These are phyloP conservation scores for Lasioglossum baleicum DNA, from an alignment of 1,140 invertebrate genomes.

Conservation along the genomic window DNA sequence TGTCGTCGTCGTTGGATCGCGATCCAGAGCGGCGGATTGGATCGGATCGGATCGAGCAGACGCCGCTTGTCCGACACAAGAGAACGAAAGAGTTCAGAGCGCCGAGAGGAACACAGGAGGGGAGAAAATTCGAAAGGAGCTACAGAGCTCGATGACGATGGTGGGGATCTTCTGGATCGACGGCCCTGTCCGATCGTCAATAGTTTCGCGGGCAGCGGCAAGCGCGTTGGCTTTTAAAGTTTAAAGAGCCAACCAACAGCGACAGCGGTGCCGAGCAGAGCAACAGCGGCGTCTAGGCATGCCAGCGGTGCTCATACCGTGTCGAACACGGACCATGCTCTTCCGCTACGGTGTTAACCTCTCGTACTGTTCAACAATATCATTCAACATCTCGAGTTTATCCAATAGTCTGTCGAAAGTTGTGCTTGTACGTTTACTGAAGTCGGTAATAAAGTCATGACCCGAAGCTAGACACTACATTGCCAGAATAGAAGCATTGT, in stretches of 20 bases:
- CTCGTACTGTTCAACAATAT: too few relatives aligned
- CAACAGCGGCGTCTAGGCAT: constrained; percentile 59
- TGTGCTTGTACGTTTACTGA: too few relatives aligned
- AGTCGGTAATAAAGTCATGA: too few relatives aligned
- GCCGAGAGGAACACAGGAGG: constrained; percentile 11
- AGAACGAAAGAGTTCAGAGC: constrained; percentile 20
- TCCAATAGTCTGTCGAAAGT: too few relatives aligned
- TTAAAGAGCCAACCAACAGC: constrained; percentile 74
- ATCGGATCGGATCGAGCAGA: constrained; percentile 4
- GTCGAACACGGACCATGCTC: background rate
- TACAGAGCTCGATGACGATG: background rate
- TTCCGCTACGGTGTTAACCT: background rate
- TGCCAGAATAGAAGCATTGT: too few relatives aligned
- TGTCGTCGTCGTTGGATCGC: background rate
- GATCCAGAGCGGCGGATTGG: too few relatives aligned
- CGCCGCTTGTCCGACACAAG: constrained; percentile 9
- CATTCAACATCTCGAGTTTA: too few relatives aligned
- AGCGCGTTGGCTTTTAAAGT: constrained; percentile 76
- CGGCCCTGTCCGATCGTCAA: constrained; percentile 62
- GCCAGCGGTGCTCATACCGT: constrained; percentile 69
- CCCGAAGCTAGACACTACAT: too few relatives aligned
- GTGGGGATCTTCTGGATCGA: constrained; percentile 16
- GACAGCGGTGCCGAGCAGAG: constrained; percentile 29
- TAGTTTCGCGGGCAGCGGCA: constrained; percentile 63
- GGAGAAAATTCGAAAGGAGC: constrained; percentile 58